Evolutionary conservation across 2,888 invertebrate genomes (phyloP).

Genomic region (Drosophila subsilvestris): DNA sequence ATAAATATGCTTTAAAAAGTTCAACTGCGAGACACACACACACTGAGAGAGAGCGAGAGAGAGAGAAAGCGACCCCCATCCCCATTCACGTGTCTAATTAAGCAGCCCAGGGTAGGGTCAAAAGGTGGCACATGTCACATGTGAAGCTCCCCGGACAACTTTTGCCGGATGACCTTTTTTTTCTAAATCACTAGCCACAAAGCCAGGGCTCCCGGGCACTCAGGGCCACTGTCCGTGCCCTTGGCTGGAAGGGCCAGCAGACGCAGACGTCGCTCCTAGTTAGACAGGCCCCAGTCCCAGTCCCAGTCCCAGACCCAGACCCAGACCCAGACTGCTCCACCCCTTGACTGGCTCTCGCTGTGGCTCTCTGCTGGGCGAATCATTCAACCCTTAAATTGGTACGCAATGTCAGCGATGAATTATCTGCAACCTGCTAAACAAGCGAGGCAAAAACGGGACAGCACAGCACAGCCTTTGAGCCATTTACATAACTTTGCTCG

Average conservation of each 20-base stretch:
- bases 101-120: constrained; percentile 31
- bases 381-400: constrained; percentile 81
- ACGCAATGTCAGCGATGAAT: constrained; percentile 81
- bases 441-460: constrained; percentile 49
- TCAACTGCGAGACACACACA: constrained; percentile 47
- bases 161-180: constrained; percentile 71
- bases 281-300: constrained; percentile 42
- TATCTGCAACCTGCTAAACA: constrained; percentile 81
- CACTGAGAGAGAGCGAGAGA: constrained; percentile 2
- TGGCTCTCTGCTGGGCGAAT: constrained; percentile 55
- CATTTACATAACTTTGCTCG: constrained; percentile 61
- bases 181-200: constrained; percentile 74
- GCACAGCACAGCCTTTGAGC: constrained; percentile 43
- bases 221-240: constrained; percentile 45
- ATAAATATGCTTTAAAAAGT: constrained; percentile 75
- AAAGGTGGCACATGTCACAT: constrained; percentile 48
- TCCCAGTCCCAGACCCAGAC: not conserved
- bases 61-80: constrained; percentile 31
- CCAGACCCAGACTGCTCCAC: constrained; percentile 15
- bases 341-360: constrained; percentile 20
- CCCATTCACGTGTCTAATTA: constrained; percentile 78
- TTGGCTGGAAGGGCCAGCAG: constrained; percentile 61
- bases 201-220: constrained; percentile 46
- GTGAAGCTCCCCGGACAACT: constrained; percentile 59
- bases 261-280: constrained; percentile 64